Base-by-base conservation (phyloP, 2,888 invertebrate species). In the Melolontha melolontha region DNA sequence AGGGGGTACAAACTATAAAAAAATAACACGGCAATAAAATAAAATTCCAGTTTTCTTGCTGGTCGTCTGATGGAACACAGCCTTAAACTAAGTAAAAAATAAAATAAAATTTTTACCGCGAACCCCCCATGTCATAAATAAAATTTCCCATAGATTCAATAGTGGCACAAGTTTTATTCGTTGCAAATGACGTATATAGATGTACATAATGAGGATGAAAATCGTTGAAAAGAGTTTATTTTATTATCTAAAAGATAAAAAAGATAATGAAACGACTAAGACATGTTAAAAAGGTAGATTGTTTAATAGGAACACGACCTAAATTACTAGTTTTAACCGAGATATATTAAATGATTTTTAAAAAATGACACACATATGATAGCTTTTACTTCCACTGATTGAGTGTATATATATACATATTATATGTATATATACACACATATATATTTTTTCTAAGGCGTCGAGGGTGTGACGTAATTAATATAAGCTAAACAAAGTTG, bases 311-410 rank as follows among this genome's bases (percentile, higher is more conserved):
- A 34, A 1, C 6, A 34, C 34, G 34, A 34, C 34, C 10, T 34
- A 34, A 49, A 22, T 62, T 62, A 57, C 11, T 57, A 57, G 22
- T 62, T 47, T 62, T 47, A 62, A 29, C 47, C 27, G 41, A 27
- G 57, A 42, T 34, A 49, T 22, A 50, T 34, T 34, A 50, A 17
- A 50, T 22, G 40, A 62, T 6, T 34, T 29, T 5, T 6, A 14
- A 62, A 62, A 47, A 62, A 34, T 62, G 59, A 62, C 59, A 62
- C 59, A 42, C 69, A 76, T 76, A 80, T 80, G 80, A 80, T 80
- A 81, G 80, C 73, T 70, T 72, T 75, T 78, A 81, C 81, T 81
- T 81, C 81, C 81, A 79, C 79, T 81, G 79, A 80, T 77, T 77
- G 72, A 71, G 74, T 75, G 74, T 70, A 70, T 69, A 68, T 70